These are phyloP conservation scores for Aphrocallistes beatrix DNA, from an alignment of 37 sponge, comb jelly and placozoan genomes.

Conservation along the genomic window DNA sequence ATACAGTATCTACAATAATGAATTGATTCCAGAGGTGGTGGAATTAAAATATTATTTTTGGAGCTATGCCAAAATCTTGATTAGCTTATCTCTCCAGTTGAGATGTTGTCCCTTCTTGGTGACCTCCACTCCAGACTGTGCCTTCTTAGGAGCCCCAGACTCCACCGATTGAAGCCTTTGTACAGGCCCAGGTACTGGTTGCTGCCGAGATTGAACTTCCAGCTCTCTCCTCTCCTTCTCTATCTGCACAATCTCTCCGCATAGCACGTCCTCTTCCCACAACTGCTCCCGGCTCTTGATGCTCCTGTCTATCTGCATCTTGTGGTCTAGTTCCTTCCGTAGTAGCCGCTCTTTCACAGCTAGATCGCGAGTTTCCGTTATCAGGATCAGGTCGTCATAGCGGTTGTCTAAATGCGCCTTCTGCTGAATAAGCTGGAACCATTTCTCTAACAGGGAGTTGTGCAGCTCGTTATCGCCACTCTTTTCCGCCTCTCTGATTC, in stretches of 20 bases:
- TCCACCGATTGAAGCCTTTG: no score
- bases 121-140: no score
- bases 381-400: neutral
- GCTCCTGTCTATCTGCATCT: neutral
- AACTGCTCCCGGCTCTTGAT: conserved; percentile 1
- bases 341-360: neutral
- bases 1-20: no score
- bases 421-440: neutral
- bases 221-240: neutral
- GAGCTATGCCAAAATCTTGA: neutral
- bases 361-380: neutral
- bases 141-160: no score
- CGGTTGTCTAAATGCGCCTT: neutral
- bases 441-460: neutral
- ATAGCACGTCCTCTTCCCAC: neutral
- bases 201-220: no score
- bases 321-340: neutral
- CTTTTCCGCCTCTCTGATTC: neutral
- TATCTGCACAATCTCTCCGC: neutral
- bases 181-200: no score
- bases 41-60: no score
- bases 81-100: neutral
- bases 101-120: neutral
- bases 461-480: neutral
- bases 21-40: no score